A percentile compares a stretch with the other conserved stretches of the same genome.
These are phyloP conservation scores for Mobula hypostoma DNA, from an alignment of 2,113 vertebrate genomes.

Conservation along the genomic window DNA sequence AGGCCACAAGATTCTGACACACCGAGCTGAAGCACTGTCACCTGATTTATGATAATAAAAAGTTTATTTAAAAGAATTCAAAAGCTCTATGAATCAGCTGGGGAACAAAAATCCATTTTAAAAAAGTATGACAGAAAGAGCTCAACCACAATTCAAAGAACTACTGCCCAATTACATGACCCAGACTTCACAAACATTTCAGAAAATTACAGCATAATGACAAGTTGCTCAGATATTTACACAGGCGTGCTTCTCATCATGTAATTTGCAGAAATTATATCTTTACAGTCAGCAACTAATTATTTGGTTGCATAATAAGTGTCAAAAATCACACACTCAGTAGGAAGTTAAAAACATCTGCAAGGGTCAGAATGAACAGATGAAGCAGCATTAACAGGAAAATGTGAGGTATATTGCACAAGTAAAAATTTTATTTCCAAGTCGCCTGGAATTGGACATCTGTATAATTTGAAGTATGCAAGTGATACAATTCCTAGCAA, in stretches of 20 bases:
- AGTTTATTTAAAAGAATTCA: background rate
- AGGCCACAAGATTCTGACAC: background rate
- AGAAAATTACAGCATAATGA: background rate
- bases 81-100: background rate
- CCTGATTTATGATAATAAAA: background rate
- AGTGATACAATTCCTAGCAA: background rate
- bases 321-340: background rate
- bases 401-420: background rate
- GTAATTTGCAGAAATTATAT: background rate
- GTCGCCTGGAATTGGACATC: background rate
- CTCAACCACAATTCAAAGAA: background rate
- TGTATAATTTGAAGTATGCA: background rate
- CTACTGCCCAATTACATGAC: background rate
- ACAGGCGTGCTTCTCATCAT: background rate
- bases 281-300: background rate
- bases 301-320: background rate
- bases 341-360: conserved; percentile 19
- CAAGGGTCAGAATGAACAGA: background rate
- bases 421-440: background rate
- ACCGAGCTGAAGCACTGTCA: background rate
- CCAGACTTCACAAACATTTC: background rate
- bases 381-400: background rate
- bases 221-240: background rate
- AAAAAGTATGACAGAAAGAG: background rate
- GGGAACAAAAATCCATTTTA: background rate